Percentiles rank a stretch among this genome's conserved stretches.
Conservation (phyloP, 1,140 invertebrate genomes). For the Apis dorsata region DNA sequence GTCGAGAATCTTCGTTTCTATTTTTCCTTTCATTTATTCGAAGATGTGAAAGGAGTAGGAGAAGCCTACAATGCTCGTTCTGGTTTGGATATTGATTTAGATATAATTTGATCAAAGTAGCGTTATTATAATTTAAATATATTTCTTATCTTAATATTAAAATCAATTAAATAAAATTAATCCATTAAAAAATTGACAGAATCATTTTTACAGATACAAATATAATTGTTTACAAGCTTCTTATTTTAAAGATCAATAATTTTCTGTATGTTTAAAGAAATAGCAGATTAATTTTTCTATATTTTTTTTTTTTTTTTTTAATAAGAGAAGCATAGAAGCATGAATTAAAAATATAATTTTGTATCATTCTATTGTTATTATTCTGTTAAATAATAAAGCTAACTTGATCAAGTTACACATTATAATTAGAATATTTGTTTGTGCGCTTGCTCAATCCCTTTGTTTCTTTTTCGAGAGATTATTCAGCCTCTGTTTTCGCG, state of each 20-base stretch:
- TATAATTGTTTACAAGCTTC: not conserved
- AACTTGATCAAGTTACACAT: not conserved
- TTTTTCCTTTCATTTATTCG: too few species aligned
- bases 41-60: not conserved
- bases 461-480: not conserved
- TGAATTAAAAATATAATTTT: not conserved
- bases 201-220: not conserved
- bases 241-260: not conserved
- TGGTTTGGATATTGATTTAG: not conserved
- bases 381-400: not conserved
- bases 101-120: not conserved
- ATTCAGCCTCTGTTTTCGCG: slow-evolving; percentile 41
- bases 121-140: not conserved
- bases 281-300: not conserved
- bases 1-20: too few species aligned
- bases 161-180: not conserved
- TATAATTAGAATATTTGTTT: not conserved
- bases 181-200: not conserved
- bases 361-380: not conserved
- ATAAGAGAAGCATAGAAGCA: not conserved
- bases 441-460: not conserved
- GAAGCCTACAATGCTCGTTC: not conserved
- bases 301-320: not conserved
- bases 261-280: not conserved
- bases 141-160: not conserved